Evolutionary conservation across 1,140 invertebrate genomes (phyloP), one percentile per base, ranked within the genome.

Genomic region (Gonioctena quinquepunctata): DNA sequence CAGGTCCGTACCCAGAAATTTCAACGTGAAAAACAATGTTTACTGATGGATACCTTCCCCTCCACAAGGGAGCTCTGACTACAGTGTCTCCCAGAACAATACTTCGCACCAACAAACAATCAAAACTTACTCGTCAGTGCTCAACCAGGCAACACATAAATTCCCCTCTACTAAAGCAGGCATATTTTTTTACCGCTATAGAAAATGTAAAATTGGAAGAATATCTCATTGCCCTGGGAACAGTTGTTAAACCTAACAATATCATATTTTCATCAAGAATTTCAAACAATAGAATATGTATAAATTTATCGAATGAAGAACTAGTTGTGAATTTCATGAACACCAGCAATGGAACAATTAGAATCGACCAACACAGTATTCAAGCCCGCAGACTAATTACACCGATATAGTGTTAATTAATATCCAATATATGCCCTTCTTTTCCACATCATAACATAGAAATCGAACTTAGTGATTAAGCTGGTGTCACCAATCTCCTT

Each of bases 381-480:
- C n/a, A n/a, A n/a, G n/a, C n/a, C n/a, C n/a, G n/a, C n/a, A n/a
- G n/a, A n/a, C n/a, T 69, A 0, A 64, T 72, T 23, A 26, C 66
- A 54, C 54, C 56, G 19, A 26, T 23, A 3, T 59, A 69, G 60
- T 18, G 60, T 25, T 2, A 69, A 13, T 22, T 72, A 5, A 11
- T 69, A 21, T 73, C 70, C 8, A 75, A 75, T 64, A 68, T 75
- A 2, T 69, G 42, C 19, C 63, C 73, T 11, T n/a, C 54, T 13
- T 64, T 70, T 18, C 59, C 67, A 5, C 25, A 75, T 48, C n/a
- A 57, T 19, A 22, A 25, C 1, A 63, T 75, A 27, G 33, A 72
- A 59, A 25, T 66, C 7, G 59, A n/a, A 7, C 50, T 75, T n/a
- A 63, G 60, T 56, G 4, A 18, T 67, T n/a, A 48, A 59, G 25